Base-by-base conservation (phyloP, 2,888 invertebrate genomes). In the Acanthosepion pharaonis region DNA sequence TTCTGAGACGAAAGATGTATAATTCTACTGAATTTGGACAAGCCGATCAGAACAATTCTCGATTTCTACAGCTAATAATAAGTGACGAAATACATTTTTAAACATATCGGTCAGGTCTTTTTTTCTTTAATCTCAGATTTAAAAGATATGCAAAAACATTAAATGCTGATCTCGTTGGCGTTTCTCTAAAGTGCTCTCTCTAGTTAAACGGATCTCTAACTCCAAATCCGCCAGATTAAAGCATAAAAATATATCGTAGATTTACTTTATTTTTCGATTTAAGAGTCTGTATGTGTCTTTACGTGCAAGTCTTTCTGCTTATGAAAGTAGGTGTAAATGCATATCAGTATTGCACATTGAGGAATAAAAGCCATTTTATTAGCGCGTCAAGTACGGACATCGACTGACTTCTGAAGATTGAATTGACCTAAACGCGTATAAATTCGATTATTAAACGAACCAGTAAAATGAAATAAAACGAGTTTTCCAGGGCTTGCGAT, bases 361-460 rank as follows among this genome's bases (percentile, higher is more conserved):
- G 78, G n/a, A 78, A 78, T 78, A 78, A 78, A 33, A 78, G 78
- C 78, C 15, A 78, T 8, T n/a, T 78, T 78, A 78, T 78, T 78
- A 78, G 11, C n/a, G 78, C 78, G 78, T 78, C 78, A 78, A 78
- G 78, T 78, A 78, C 78, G 78, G 78, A n/a, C 78, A 78, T 78
- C 78, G 78, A 33, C n/a, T 78, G 78, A 33, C 78, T 78, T 78
- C 78, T 78, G n/a, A 78, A 78, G 78, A 78, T 78, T 78, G 78
- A 78, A 78, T 78, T 78, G 78, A 78, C 78, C 78, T 33, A 78
- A 78, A 78, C 78, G 78, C 78, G 78, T 78, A 78, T 78, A 78
- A 78, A 78, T 78, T 78, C 78, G 78, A 78, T 78, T n/a, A 78
- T 78, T 78, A 78, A 78, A 78, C 78, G 78, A 78, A 78, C 78